phyloP scores from a whole-genome alignment of 2,113 vertebrate genomes.

The Anser brachyrhynchus region DNA sequence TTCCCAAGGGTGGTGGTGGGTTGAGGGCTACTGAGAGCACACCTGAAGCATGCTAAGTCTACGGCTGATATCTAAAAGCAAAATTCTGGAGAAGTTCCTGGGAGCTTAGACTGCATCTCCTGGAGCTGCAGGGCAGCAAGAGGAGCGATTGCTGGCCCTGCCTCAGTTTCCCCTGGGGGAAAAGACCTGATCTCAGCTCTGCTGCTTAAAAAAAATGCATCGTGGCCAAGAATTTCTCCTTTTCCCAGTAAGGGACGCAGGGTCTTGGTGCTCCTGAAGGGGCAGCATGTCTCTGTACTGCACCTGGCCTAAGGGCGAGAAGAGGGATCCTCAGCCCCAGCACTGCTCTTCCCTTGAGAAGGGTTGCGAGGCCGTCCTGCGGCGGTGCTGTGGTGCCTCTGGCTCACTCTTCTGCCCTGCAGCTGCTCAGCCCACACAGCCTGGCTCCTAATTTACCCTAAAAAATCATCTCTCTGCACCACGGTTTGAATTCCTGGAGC shows the following conservation, averaged over 20 bases:
- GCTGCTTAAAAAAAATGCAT: neutral
- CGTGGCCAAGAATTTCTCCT: neutral
- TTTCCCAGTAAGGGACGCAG: neutral
- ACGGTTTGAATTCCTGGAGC: fast-evolving
- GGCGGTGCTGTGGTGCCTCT: neutral
- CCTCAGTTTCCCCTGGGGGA: neutral
- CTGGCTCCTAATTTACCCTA: neutral
- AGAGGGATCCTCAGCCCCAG: fast-evolving
- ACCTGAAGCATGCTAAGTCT: neutral
- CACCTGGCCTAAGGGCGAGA: fast-evolving
- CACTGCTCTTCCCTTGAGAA: neutral
- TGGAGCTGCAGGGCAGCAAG: neutral
- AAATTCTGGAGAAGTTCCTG: neutral
- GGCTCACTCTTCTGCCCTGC: neutral
- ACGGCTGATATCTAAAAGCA: neutral
- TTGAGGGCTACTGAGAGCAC: neutral
- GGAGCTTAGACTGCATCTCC: no score
- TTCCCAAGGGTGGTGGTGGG: neutral
- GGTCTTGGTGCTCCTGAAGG: neutral
- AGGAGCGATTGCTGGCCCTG: neutral
- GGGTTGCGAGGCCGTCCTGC: fast-evolving
- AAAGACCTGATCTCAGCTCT: neutral
- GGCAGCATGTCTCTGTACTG: neutral
- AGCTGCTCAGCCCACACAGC: neutral
- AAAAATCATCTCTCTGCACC: neutral